Evolutionary conservation across 2,797 vertebrate genomes (phyloP), one percentile per base, ranked within the genome.

Genomic region (Pangasius krempfi): DNA sequence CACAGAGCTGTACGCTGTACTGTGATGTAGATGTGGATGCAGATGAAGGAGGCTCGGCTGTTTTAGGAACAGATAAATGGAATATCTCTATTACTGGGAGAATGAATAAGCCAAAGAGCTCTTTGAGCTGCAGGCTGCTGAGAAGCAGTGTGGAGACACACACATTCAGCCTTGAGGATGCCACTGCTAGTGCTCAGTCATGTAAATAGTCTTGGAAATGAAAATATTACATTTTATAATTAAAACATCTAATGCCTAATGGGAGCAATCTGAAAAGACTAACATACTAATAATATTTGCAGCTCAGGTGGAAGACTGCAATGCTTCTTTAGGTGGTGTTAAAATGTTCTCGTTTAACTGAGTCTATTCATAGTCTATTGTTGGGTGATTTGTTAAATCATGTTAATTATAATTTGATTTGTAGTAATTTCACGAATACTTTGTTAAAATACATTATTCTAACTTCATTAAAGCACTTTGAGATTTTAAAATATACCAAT

Each of bases 1-100:
- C 68, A 18, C 87, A 82, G 86, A 90, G 73, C 60, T 94, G 94
- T 90, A 72, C 75, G 66, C 83, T 90, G 52, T 76, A 47, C 20
- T 94, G 93, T 85, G 85, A 91, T 14, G 14, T 3, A 52, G 81
- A 88, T 62, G n/a, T 50, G 1, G 78, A 64, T 56, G 22, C 62
- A 27, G 76, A 80, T 44, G 68, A 85, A 58, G 52, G 3, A 37
- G 66, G 78, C 22, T 6, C 3, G 16, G 78, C 20, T 4, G 33
- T 73, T 47, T 50, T 90, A 79, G 81, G 60, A 73, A 89, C 80
- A 60, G 83, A 50, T 73, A 82, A 82, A 44, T 47, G 12, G 54
- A 87, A 20, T 9, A 73, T 88, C 79, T 85, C 91, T 4, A 18
- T 90, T 73, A 40, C 1, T 13, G 62, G 78, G 22, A 80, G 37